Evolutionary conservation across 30 jellyfish, hydroid and myxozoan genomes (phyloP).

Genomic region (Aurelia aurita): DNA sequence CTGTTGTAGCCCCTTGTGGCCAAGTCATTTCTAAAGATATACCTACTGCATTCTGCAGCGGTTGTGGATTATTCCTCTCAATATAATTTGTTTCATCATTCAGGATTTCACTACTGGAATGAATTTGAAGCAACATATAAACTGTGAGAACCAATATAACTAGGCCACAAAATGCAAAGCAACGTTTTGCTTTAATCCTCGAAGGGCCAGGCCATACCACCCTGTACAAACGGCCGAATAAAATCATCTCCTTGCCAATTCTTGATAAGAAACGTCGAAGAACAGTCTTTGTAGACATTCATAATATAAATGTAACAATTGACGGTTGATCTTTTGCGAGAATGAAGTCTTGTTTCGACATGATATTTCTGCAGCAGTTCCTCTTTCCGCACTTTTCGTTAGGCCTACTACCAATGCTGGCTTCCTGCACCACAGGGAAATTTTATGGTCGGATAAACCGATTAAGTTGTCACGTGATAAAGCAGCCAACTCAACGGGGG

Average conservation of each 20-base stretch:
- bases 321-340: too few species aligned
- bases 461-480: too few species aligned
- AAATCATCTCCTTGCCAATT: background rate
- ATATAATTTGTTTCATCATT: background rate
- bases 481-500: too few species aligned
- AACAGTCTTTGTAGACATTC: too few species aligned
- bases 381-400: too few species aligned
- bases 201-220: constrained; percentile 57
- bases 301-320: too few species aligned
- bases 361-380: background rate
- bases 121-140: background rate
- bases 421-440: too few species aligned
- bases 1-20: background rate
- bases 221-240: constrained; percentile 10
- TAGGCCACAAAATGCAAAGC: background rate
- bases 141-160: background rate
- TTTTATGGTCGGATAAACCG: too few species aligned
- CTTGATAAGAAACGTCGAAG: background rate
- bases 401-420: too few species aligned
- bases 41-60: background rate
- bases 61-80: background rate
- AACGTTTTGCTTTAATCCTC: constrained; percentile 35
- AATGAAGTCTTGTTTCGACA: background rate
- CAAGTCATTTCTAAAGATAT: too few species aligned
- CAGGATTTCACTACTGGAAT: background rate